Evolutionary conservation across 2,797 vertebrate genomes (phyloP), one percentile per base, ranked within the genome.

Genomic region (Brotula barbata): DNA sequence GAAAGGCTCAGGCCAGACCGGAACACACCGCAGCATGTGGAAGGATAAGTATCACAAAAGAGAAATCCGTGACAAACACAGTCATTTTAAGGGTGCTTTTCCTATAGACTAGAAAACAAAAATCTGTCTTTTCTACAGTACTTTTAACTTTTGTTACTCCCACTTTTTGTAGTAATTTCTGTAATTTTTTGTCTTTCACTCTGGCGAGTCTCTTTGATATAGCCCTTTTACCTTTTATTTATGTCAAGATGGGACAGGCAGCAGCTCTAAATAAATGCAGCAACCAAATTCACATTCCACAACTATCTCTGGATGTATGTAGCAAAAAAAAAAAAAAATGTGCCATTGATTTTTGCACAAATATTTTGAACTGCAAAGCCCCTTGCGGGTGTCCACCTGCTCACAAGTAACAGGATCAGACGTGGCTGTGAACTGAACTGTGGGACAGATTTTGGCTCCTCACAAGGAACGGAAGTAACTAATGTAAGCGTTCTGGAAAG

Each of bases 141-240:
- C 75, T 91, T 91, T 85, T 87, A 86, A 85, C 83, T 83, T 90
- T 92, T 91, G 86, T 90, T 91, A 92, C 83, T 77, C 71, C 71
- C 78, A 66, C 75, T 79, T 91, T 92, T 89, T 90, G 75, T 85
- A 90, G 83, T 58, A n/a, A 81, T 57, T 36, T 25, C 61, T 69
- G 62, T 53, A 71, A 58, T 64, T 36, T 73, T 60, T 72, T 73
- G 58, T 73, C 59, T 81, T 88, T 86, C 66, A 80, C 88, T 89
- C 64, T 71, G 72, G 84, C 41, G 62, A 84, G 65, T 69, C 80
- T 80, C 49, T 87, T 90, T 85, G 82, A 88, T 87, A 86, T 68
- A 50, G 50, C 78, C 80, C 73, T 71, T 86, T 82, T 77, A 75
- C 41, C 19, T 68, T 76, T 79, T 78, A 76, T 78, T 78, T 59